Evolutionary conservation across 2,888 invertebrate genomes (phyloP), one percentile per base, ranked within the genome.

Genomic region (Molanna angustata): DNA sequence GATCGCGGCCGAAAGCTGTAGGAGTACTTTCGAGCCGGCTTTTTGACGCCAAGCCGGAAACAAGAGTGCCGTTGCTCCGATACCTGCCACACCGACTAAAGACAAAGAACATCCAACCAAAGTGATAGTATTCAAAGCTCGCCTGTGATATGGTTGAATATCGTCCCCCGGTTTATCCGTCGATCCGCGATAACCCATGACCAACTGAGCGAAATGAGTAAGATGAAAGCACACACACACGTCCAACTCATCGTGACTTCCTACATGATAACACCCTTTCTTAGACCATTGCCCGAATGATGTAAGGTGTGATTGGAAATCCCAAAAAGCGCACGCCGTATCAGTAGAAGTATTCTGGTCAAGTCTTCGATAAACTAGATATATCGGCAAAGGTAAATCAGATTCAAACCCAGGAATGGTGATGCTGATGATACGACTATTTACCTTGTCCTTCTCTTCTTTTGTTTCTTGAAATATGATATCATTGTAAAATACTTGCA

Each of bases 1-100:
- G 39, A 86, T 74, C 1, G 86, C 80, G 1, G 80, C 67, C 17
- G 85, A 81, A 42, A 86, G 67, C 63, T 86, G 81, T 21, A 86
- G 69, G 18, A 87, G 68, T 4, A 86, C 76, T 67, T 85, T 83
- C 31, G 84, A 84, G 0, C 84, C 81, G 1, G 83, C 74, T 61
- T 82, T 79, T 62, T 76, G 74, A n/a, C 86, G 75, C 79, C 85
- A 82, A 35, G 76, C 74, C 55, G 74, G 70, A 62, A 83, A 83
- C 6, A 80, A 62, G 7, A 74, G 66, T 1, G 82, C 83, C 1
- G 83, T 84, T 14, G 78, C 63, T 65, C 80, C 76, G 53, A 83
- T 81, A 2, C 80, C 76, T n/a, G 71, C 50, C 20, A 84, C 71
- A 16, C 83, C 83, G 2, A 79, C 59, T 22, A 83, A 64, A 1